Evolutionary conservation across 1,140 invertebrate genomes (phyloP).

Genomic region (Monomorium pharaonis): DNA sequence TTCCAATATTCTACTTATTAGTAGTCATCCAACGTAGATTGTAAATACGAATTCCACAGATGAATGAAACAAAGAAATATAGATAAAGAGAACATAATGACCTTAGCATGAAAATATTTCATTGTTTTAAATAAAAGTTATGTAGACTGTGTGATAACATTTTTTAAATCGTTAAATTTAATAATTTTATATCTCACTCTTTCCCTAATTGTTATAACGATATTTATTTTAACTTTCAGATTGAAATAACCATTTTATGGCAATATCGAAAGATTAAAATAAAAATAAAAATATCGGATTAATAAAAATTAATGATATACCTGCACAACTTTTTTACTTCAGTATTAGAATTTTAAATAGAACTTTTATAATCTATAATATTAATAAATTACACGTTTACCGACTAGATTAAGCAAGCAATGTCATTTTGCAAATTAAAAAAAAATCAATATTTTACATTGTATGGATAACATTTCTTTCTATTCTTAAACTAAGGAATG

Average conservation of each 20-base stretch:
- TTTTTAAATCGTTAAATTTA: not conserved
- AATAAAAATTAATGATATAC: not conserved
- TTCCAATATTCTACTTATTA: slow-evolving; percentile 39
- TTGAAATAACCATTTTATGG: not conserved
- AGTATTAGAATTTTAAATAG: not conserved
- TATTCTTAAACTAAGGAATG: not conserved
- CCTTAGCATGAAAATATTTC: not conserved
- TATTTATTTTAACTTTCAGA: not conserved
- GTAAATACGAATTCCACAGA: not conserved
- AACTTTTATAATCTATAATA: not conserved
- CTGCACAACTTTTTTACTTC: not conserved
- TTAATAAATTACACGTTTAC: not conserved
- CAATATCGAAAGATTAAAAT: not conserved
- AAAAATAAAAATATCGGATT: not conserved
- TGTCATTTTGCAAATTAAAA: not conserved
- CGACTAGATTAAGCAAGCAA: not conserved
- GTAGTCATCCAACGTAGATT: not conserved
- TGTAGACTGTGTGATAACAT: not conserved
- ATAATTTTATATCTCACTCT: not conserved
- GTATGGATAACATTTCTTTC: not conserved
- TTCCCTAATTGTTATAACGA: not conserved
- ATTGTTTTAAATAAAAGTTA: not conserved
- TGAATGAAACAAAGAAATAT: not conserved
- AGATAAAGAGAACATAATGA: not conserved
- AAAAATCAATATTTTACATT: not conserved